Base-by-base conservation (phyloP, 2,888 invertebrate species). In the Bembecia ichneumoniformis region DNA sequence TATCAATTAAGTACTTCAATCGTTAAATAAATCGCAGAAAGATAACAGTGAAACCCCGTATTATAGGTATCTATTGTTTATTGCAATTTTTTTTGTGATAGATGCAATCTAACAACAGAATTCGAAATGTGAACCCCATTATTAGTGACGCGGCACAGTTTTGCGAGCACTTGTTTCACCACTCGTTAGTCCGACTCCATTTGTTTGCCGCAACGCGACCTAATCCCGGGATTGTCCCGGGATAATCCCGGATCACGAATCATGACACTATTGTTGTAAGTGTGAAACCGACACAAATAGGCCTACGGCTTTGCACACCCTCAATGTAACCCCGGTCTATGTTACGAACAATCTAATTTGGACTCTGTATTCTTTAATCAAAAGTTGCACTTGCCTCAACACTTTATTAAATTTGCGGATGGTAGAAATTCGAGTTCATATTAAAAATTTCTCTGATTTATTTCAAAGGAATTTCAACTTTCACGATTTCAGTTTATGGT, bases 251-350 rank as follows among this genome's bases (percentile, higher is more conserved):
- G 86, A 83, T 87, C 83, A 84, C 71, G 86, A 86, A 87, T 87
- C 86, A 87, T 87, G 87, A 82, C 87, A 83, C 87, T 86, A 87
- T 87, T 87, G 87, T 87, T 86, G 84, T 82, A 86, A 86, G 87
- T 87, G 87, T 84, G 87, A 87, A 87, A 84, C 84, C 84, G 86
- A 84, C 86, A 77, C 82, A 87, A 87, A 87, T 82, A 84, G 82
- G 86, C 83, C 82, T 70, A 68, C 64, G 70, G 77, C 71, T 76
- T 73, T 72, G 57, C 60, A 56, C 65, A 57, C 63, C 74, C 74
- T 71, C 59, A 59, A 59, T 53, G 48, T 50, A 51, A 54, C 51
- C 52, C 56, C 34, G 34, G 4, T 5, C 9, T 34, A 28, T 28
- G 20, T 49, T 57, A 48, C 52, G 3, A 14, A 3, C 49, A 60